A percentile compares a stretch with the other conserved stretches of the same genome.
phyloP scores from a whole-genome alignment of 2,113 vertebrate species.

The Corythaeola cristata region DNA sequence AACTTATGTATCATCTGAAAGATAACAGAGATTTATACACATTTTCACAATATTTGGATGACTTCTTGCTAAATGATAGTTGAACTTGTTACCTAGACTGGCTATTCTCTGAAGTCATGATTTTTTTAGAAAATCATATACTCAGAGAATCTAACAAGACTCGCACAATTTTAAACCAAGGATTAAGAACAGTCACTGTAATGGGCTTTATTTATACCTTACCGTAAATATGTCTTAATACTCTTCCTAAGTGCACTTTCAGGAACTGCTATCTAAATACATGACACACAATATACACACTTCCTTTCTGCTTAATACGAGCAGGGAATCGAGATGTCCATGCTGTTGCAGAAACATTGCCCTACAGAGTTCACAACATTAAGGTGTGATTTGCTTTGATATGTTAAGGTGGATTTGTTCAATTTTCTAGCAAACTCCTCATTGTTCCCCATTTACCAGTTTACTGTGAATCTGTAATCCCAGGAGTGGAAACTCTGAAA shows the following conservation, averaged over 20 bases:
- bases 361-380: background rate
- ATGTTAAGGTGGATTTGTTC: slow-evolving; percentile 13
- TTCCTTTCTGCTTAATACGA: background rate
- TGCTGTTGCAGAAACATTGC: background rate
- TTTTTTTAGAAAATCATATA: background rate
- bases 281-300: background rate
- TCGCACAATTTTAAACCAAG: background rate
- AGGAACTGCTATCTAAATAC: background rate
- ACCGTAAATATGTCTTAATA: background rate
- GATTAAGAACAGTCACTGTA: background rate
- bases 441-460: background rate
- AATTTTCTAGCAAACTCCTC: background rate
- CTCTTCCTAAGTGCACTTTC: background rate
- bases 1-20: background rate
- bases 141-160: background rate
- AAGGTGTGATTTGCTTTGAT: background rate
- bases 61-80: background rate
- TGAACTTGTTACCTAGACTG: background rate
- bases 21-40: background rate
- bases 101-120: background rate
- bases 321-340: background rate
- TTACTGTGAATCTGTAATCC: background rate
- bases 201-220: background rate
- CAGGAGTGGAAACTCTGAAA: slow-evolving; percentile 12
- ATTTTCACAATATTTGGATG: background rate